Evolutionary conservation across 2,888 invertebrate genomes (phyloP).

Genomic region (Gerosis bhagava): DNA sequence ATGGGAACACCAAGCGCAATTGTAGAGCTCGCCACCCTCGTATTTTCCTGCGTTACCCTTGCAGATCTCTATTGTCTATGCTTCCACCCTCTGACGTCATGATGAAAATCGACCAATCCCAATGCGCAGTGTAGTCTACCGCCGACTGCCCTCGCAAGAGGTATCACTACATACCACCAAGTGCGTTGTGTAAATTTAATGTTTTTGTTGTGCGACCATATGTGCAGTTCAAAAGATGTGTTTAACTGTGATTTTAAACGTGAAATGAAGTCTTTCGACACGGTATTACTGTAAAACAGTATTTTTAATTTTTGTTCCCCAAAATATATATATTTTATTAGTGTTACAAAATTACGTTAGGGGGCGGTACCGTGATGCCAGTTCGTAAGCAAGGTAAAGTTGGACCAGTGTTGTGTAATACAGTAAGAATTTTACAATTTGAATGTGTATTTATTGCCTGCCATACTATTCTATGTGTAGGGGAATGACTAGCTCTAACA

Average conservation of each 20-base stretch:
- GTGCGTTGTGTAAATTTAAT: constrained; percentile 57
- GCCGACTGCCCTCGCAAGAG: constrained; percentile 63
- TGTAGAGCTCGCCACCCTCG: constrained; percentile 33
- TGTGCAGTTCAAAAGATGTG: constrained; percentile 60
- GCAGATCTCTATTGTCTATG: constrained; percentile 68
- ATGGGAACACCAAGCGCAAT: no score
- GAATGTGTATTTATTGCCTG: constrained; percentile 26
- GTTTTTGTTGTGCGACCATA: constrained; percentile 71
- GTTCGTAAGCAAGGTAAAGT: constrained; percentile 89
- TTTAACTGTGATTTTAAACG: constrained; percentile 60
- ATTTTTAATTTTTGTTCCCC: constrained; percentile 60
- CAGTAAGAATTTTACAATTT: constrained; percentile 27
- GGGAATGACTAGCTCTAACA: neutral
- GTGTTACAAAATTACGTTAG: constrained; percentile 69
- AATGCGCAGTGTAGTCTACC: constrained; percentile 71
- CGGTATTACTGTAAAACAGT: constrained; percentile 56
- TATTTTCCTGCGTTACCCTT: constrained; percentile 52
- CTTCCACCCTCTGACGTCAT: constrained; percentile 83
- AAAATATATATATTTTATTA: constrained; percentile 53
- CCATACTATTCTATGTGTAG: neutral
- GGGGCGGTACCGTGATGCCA: constrained; percentile 85
- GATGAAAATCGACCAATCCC: constrained; percentile 84
- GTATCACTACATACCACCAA: constrained; percentile 64
- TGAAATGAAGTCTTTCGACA: constrained; percentile 59
- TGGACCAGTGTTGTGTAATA: constrained; percentile 31